Conservation (phyloP, 2,797 vertebrate species). For the Hafferia zeledoni region DNA sequence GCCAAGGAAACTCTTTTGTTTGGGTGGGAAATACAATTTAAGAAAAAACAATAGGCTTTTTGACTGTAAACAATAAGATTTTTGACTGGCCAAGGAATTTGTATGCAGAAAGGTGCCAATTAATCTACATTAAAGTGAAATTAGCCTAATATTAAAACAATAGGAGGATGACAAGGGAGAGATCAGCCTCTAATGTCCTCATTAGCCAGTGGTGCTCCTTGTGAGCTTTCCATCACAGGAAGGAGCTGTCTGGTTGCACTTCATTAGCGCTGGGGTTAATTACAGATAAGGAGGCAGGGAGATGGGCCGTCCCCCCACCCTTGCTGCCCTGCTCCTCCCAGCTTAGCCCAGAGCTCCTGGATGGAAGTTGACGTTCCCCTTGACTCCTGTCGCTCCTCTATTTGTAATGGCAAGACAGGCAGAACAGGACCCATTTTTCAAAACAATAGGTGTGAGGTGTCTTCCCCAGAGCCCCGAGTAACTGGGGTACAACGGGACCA, state of each 20-base stretch:
- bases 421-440: slow-evolving; percentile 31
- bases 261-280: slow-evolving; percentile 76
- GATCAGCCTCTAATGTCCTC: slow-evolving; percentile 70
- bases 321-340: background rate
- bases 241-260: slow-evolving; percentile 62
- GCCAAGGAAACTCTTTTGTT: background rate
- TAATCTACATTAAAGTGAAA: slow-evolving; percentile 69
- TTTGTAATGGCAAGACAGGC: slow-evolving; percentile 53
- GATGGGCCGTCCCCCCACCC: slow-evolving; percentile 2
- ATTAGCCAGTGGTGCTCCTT: slow-evolving; percentile 63
- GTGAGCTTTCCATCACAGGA: slow-evolving; percentile 42
- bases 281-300: slow-evolving; percentile 52
- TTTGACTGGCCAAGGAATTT: background rate
- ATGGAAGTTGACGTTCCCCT: slow-evolving; percentile 18
- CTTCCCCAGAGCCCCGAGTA: background rate
- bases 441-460: background rate
- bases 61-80: background rate
- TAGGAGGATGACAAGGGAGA: slow-evolving; percentile 51
- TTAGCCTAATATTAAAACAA: slow-evolving; percentile 69
- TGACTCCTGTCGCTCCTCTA: background rate
- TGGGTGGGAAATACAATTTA: background rate
- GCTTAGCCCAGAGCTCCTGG: background rate
- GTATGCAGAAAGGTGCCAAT: slow-evolving; percentile 35
- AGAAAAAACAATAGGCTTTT: background rate
- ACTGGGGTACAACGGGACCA: background rate